phyloP scores from a whole-genome alignment of 2,888 invertebrate genomes.

The Eucera pruinosa region DNA sequence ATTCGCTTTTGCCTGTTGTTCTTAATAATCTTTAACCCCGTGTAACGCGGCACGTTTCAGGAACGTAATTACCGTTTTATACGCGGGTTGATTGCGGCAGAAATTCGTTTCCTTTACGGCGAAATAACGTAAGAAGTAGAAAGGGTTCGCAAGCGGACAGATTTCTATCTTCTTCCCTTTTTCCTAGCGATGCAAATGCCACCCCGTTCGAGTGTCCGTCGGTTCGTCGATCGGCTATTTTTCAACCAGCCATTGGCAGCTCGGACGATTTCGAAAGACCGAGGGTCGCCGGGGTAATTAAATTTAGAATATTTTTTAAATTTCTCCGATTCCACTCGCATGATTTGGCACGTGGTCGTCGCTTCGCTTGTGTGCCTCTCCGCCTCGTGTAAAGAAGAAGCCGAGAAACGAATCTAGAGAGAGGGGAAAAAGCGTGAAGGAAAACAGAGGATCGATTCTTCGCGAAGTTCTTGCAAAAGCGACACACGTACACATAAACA shows the following conservation, averaged over 20 bases:
- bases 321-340: conserved; percentile 83
- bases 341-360: conserved; percentile 82
- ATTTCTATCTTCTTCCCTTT: conserved; percentile 41
- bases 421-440: conserved; percentile 28
- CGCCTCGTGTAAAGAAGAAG: conserved; percentile 32
- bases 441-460: conserved; percentile 45
- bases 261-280: conserved; percentile 81
- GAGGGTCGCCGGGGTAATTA: conserved; percentile 78
- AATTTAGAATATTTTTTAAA: conserved; percentile 85
- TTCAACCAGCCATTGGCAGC: conserved; percentile 82
- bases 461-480: conserved; percentile 50
- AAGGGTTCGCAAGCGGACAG: conserved; percentile 4
- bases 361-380: conserved; percentile 43
- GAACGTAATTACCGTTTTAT: too few relatives aligned
- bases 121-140: too few relatives aligned
- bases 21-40: too few relatives aligned
- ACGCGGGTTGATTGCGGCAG: too few relatives aligned
- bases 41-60: too few relatives aligned
- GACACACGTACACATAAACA: too few relatives aligned
- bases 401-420: conserved; percentile 21
- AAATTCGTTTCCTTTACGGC: too few relatives aligned
- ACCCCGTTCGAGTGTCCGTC: conserved; percentile 46
- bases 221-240: conserved; percentile 78
- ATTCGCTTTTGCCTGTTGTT: too few relatives aligned
- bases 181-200: conserved; percentile 36